Conservation (phyloP, 2,797 vertebrate genomes). For the Pangasius djambal region DNA sequence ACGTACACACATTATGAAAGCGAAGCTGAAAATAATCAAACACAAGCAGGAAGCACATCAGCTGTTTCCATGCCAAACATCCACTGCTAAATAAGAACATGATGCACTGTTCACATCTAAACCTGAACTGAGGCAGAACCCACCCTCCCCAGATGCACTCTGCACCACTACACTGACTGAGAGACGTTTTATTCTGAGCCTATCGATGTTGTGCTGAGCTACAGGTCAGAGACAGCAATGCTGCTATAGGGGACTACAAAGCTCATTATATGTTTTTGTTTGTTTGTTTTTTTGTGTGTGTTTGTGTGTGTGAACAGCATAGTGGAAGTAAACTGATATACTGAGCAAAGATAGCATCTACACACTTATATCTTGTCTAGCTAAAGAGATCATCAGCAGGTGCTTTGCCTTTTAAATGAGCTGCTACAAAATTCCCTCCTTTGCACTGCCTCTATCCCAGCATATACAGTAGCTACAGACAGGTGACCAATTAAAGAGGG, state of each 20-base stretch:
- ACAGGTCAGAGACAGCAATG: conserved; percentile 29
- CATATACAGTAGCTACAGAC: not conserved
- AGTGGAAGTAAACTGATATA: not conserved
- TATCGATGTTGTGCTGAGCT: not conserved
- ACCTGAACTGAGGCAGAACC: conserved; percentile 6
- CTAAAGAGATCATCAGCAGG: not conserved
- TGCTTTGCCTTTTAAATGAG: not conserved
- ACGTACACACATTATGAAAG: conserved; percentile 20
- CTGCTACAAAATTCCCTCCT: not conserved
- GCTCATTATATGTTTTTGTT: not conserved
- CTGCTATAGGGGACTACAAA: conserved; percentile 23
- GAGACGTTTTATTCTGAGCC: not conserved
- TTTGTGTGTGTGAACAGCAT: not conserved
- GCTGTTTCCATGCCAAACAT: conserved; percentile 17
- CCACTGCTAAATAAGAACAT: conserved; percentile 32
- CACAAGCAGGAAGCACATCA: conserved; percentile 40
- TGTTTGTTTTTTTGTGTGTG: not conserved
- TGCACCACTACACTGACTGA: not conserved
- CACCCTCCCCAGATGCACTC: conserved; percentile 4
- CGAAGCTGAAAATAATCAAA: conserved; percentile 35
- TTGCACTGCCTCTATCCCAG: not conserved
- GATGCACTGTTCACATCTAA: conserved; percentile 18
- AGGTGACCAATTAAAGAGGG: not conserved
- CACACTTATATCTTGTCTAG: not conserved
- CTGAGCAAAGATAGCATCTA: not conserved